These are phyloP conservation scores for Hiodon alosoides DNA, from an alignment of 2,113 vertebrate species.

Conservation along the genomic window DNA sequence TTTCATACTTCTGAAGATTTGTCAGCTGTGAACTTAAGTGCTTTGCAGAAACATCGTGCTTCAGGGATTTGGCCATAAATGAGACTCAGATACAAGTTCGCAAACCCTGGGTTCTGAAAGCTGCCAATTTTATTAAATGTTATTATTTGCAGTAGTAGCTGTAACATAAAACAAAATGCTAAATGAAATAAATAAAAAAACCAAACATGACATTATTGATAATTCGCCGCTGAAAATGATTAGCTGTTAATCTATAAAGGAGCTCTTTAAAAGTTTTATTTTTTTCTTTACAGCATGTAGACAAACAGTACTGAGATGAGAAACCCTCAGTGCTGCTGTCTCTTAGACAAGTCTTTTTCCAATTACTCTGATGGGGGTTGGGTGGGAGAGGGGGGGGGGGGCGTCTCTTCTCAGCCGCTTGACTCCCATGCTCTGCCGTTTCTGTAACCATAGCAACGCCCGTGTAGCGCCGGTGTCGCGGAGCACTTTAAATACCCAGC, in stretches of 20 bases:
- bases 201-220: neutral
- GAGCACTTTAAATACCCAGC: slow-evolving; percentile 60
- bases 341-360: slow-evolving; percentile 9
- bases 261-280: neutral
- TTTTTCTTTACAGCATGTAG: slow-evolving; percentile 11
- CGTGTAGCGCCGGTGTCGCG: slow-evolving; percentile 45
- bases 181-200: neutral
- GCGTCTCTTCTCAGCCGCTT: slow-evolving; percentile 38
- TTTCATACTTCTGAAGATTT: slow-evolving; percentile 35
- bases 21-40: slow-evolving; percentile 24
- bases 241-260: too few species aligned
- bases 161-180: neutral
- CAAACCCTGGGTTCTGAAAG: neutral
- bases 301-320: slow-evolving; percentile 6
- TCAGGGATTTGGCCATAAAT: neutral
- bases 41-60: neutral
- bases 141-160: neutral
- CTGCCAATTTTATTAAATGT: neutral
- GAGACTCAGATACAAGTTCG: neutral
- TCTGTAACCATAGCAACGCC: slow-evolving; percentile 73
- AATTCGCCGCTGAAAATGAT: too few species aligned
- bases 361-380: slow-evolving; percentile 18
- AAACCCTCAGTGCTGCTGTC: slow-evolving; percentile 2
- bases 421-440: slow-evolving; percentile 56
- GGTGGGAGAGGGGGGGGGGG: neutral